A percentile compares a stretch with the other conserved stretches of the same genome.
Evolutionary conservation across 2,797 vertebrate genomes (phyloP).

Genomic region (Ctenopoma multispine): DNA sequence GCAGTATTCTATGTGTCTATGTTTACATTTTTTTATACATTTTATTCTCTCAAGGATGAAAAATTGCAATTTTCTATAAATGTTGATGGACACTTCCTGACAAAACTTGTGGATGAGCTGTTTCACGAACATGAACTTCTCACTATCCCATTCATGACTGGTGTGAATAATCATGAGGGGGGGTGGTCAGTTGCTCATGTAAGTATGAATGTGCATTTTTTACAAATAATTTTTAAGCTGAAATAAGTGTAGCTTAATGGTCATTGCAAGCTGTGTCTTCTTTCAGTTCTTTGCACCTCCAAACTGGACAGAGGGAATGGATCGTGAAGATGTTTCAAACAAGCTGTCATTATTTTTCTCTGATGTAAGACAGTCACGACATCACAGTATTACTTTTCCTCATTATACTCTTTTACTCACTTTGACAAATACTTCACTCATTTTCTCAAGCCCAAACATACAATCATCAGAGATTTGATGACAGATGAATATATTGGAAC

Average conservation of each 20-base stretch:
- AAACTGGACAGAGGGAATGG: constrained; percentile 82
- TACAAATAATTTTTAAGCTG: too few relatives aligned
- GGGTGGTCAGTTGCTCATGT: constrained; percentile 70
- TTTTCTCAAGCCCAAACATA: constrained; percentile 60
- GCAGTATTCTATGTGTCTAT: neutral
- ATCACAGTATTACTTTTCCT: neutral
- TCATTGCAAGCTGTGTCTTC: constrained; percentile 47
- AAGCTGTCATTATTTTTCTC: constrained; percentile 14
- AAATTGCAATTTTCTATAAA: neutral
- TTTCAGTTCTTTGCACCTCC: constrained; percentile 58
- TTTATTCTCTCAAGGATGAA: constrained; percentile 53
- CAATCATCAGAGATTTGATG: constrained; percentile 49
- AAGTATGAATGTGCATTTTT: constrained; percentile 43
- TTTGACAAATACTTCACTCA: too few relatives aligned
- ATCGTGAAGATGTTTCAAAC: constrained; percentile 44
- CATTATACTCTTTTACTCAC: constrained; percentile 56
- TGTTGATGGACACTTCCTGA: constrained; percentile 76
- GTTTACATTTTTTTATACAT: neutral
- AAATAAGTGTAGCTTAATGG: constrained; percentile 72
- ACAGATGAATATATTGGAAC: constrained; percentile 81
- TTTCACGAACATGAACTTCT: constrained; percentile 64
- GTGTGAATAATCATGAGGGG: constrained; percentile 78
- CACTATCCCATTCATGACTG: constrained; percentile 81
- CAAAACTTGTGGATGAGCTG: constrained; percentile 64
- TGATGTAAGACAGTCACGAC: constrained; percentile 70